phyloP scores from a whole-genome alignment of 2,888 invertebrate genomes.

The Chrysolina haemoptera region DNA sequence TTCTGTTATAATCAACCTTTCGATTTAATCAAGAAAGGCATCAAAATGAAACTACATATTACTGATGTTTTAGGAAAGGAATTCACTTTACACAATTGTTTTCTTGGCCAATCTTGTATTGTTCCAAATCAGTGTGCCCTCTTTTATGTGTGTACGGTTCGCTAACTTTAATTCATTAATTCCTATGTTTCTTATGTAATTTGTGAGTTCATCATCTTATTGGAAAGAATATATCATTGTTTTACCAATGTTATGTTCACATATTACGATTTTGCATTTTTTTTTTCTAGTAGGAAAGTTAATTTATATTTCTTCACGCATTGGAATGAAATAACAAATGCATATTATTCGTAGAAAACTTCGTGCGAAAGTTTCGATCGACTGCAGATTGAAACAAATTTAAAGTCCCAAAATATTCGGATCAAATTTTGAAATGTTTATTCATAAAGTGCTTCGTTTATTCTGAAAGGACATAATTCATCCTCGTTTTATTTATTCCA shows the following conservation, averaged over 20 bases:
- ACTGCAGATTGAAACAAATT: too few relatives aligned
- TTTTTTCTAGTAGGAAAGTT: too few relatives aligned
- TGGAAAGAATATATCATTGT: constrained; percentile 16
- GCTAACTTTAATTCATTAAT: constrained; percentile 20
- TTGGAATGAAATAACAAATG: too few relatives aligned
- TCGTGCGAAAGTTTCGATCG: too few relatives aligned
- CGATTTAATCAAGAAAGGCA: neutral
- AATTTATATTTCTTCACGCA: too few relatives aligned
- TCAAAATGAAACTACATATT: neutral
- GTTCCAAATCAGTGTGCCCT: constrained; percentile 9
- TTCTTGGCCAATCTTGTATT: constrained; percentile 11
- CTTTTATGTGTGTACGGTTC: constrained; percentile 14
- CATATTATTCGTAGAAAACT: too few relatives aligned
- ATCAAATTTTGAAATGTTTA: too few relatives aligned
- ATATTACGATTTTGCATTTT: neutral
- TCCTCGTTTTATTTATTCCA: too few relatives aligned
- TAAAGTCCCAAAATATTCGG: too few relatives aligned
- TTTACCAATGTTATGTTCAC: neutral
- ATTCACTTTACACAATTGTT: constrained; percentile 9
- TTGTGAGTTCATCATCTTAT: constrained; percentile 14
- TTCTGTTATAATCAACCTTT: too few relatives aligned
- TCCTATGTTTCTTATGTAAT: constrained; percentile 15
- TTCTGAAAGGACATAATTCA: too few relatives aligned
- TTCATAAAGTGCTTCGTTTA: too few relatives aligned
- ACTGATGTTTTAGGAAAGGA: neutral